Base-by-base conservation (phyloP, 2,888 invertebrate genomes). In the Eurytoma adleriae region DNA sequence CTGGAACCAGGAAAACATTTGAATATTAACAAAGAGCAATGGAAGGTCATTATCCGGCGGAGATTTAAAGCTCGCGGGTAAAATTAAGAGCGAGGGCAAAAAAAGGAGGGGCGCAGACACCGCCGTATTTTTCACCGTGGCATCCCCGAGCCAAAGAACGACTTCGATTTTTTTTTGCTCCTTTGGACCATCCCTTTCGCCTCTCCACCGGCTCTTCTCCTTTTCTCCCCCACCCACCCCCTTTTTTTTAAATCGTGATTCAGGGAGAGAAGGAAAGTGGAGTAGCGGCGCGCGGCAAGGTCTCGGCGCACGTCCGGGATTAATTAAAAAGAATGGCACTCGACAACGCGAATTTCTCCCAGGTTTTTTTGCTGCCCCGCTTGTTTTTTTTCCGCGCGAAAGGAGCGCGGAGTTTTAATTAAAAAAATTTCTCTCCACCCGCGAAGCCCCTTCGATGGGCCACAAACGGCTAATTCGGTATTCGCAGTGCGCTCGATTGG, bases 291-390 rank as follows among this genome's bases (percentile, higher is more conserved):
- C 24, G 16, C 48, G 12, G 30, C 64, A n/a, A 40, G 62, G 18
- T 50, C 20, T 50, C 61, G 40, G 40, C 40, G 40, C 40, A 40
- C 69, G 70, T 69, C 70, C 61, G 70, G 64, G 78, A 71, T 78
- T 78, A 78, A 78, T 78, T 78, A 78, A 78, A 78, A 78, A 71
- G 70, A 71, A 78, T 71, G 71, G 71, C 70, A 70, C 70, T 71
- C 70, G 78, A 78, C 78, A 62, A 77, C 69, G 66, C 56, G 77
- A 70, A 64, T 70, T 70, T 48, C 70, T 64, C 54, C 48, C 24
- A 2, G n/a, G 62, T 30, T 54, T 69, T 62, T 76, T 69, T 20
- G 13, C 50, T 48, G 40, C 40, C 4, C 7, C 18, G 40, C 48
- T 50, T 66, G 48, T 27, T n/a, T 24, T 24, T 40, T 30, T 48